Percentiles rank a stretch among this genome's conserved stretches.
phyloP scores from a whole-genome alignment of 2,797 vertebrate species.

The Gymnothorax reevesii region DNA sequence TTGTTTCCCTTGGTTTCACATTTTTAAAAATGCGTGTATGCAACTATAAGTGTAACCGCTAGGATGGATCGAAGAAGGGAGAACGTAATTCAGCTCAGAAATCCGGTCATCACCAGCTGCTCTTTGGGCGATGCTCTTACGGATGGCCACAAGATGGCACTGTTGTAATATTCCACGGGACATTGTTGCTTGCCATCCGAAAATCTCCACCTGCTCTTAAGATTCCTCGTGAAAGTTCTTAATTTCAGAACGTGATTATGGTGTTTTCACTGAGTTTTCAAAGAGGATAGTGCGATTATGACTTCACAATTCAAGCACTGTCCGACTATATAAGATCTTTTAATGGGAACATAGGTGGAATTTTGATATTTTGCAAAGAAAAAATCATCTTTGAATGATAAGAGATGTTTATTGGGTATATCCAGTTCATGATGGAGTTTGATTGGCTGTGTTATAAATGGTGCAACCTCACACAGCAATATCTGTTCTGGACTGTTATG shows the following conservation, averaged over 20 bases:
- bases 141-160: conserved; percentile 7
- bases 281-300: not conserved
- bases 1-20: not conserved
- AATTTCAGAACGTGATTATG: not conserved
- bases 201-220: not conserved
- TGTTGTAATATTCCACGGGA: conserved; percentile 1
- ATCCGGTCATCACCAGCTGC: not conserved
- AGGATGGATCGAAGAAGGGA: not conserved
- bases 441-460: conserved; percentile 13
- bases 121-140: not conserved
- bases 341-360: not conserved
- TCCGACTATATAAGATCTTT: not conserved
- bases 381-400: not conserved
- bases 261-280: not conserved
- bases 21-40: not conserved
- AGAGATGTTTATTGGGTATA: not conserved
- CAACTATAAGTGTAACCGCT: not conserved
- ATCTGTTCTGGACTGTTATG: not conserved
- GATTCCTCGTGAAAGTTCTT: not conserved
- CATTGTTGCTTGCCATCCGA: not conserved
- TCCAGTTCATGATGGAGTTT: not conserved
- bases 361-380: not conserved
- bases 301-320: not conserved
- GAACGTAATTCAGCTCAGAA: not conserved
- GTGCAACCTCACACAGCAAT: not conserved